These are phyloP conservation scores for Ametastegia equiseti DNA, from an alignment of 2,888 invertebrate species.

Conservation along the genomic window DNA sequence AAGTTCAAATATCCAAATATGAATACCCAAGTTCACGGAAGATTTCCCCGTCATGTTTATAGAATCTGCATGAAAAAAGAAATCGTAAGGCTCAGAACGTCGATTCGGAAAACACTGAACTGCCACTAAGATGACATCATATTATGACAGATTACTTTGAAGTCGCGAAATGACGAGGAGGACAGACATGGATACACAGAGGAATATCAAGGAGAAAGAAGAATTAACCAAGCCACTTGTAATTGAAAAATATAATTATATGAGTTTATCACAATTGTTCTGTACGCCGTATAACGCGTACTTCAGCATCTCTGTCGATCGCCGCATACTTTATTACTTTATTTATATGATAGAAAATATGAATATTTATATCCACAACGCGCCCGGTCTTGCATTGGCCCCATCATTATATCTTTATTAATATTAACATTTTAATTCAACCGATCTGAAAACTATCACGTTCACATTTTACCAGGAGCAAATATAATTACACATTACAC, in stretches of 20 bases:
- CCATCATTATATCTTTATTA: neutral
- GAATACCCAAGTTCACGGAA: too few relatives aligned
- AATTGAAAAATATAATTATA: slow-evolving; percentile 45
- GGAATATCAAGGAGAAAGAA: neutral
- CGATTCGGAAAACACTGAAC: too few relatives aligned
- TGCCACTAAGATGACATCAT: too few relatives aligned
- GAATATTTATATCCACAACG: slow-evolving; percentile 10
- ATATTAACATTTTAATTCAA: slow-evolving; percentile 1
- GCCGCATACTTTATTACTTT: neutral
- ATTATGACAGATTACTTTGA: too few relatives aligned
- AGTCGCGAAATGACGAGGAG: neutral
- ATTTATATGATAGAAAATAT: slow-evolving; percentile 12
- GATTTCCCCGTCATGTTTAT: too few relatives aligned
- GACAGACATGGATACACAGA: neutral
- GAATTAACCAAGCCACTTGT: slow-evolving; percentile 1
- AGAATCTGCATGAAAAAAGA: too few relatives aligned
- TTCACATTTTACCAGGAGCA: neutral
- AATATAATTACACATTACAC: neutral
- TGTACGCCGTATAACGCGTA: neutral
- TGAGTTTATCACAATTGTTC: slow-evolving; percentile 32
- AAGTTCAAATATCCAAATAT: too few relatives aligned
- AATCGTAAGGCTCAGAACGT: too few relatives aligned
- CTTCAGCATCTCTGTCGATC: neutral
- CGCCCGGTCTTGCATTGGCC: neutral
- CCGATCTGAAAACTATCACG: neutral